Conservation (phyloP, 2,113 vertebrate genomes). For the Labrus mixtus region DNA sequence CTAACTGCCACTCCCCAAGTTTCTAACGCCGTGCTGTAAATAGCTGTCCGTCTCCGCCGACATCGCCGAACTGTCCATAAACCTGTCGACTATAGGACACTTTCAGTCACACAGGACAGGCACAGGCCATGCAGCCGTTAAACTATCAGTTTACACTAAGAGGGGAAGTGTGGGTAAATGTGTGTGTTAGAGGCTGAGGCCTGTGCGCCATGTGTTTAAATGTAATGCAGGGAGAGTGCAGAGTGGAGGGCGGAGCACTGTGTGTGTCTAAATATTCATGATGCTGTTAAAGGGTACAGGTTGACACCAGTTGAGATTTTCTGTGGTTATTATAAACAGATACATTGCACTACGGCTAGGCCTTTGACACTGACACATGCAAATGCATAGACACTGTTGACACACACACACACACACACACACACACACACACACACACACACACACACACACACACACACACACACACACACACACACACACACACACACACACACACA, state of each 20-base stretch:
- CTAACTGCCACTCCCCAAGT: conserved; percentile 66
- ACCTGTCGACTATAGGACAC: conserved; percentile 72
- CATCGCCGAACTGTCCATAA: conserved; percentile 78
- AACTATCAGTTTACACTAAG: conserved; percentile 72
- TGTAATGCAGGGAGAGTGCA: conserved; percentile 25
- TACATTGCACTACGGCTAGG: conserved; percentile 25
- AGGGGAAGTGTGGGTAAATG: conserved; percentile 18
- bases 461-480: neutral
- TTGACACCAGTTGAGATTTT: conserved; percentile 63
- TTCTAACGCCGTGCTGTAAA: conserved; percentile 72
- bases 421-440: neutral
- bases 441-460: too few species aligned
- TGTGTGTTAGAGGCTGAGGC: conserved; percentile 1
- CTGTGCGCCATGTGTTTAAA: conserved; percentile 31
- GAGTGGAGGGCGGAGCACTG: conserved; percentile 30
- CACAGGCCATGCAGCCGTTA: conserved; percentile 67
- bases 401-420: neutral
- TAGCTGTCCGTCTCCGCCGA: conserved; percentile 73
- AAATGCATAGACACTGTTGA: neutral
- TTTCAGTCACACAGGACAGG: conserved; percentile 66
- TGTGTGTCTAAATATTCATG: conserved; percentile 73
- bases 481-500: conserved; percentile 38
- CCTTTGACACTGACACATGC: conserved; percentile 27
- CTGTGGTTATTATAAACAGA: conserved; percentile 67
- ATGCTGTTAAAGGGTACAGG: conserved; percentile 61